Base-by-base conservation (phyloP, 2,888 invertebrate species). In the Iphiclides podalirius region DNA sequence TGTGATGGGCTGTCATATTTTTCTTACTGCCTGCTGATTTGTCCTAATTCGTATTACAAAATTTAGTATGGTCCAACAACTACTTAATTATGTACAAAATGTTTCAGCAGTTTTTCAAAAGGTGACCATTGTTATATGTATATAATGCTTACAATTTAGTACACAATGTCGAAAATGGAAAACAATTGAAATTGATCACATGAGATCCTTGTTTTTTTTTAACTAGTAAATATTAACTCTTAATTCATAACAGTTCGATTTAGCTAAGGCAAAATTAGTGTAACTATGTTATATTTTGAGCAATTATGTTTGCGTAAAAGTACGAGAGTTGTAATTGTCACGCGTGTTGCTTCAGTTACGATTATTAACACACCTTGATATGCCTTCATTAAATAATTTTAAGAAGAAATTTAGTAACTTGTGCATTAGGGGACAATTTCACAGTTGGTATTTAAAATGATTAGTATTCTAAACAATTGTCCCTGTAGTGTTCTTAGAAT, bases 241-340 rank as follows among this genome's bases (percentile, higher is more conserved):
- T 73, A 75, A 63, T 60, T 77, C 75, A 77, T 62, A 75, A 75
- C 52, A 63, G 70, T 72, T 84, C 81, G 82, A 61, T 75, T 77
- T 84, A 85, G 76, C 74, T 78, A 85, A 84, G 81, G 74, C 61
- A 63, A 75, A 76, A 69, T 72, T 79, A 79, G 79, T 68, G 68
- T 72, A 81, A 78, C 59, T 67, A 70, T 72, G 75, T 79, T 79
- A 73, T 63, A 57, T 58, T 62, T 75, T 68, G 46, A 54, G 71
- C 73, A 72, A 68, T 77, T 71, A 72, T 74, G 77, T 78, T 70
- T 76, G 78, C 66, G 75, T 66, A 63, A 70, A 75, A 74, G 61
- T 70, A 70, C 66, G 62, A 64, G 60, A 61, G 64, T 63, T 64
- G 31, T 31, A 31, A 31, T 31, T 61, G 65, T 66, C 75, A 73